phyloP scores from a whole-genome alignment of 2,797 vertebrate species.

The Manis crassicaudata region DNA sequence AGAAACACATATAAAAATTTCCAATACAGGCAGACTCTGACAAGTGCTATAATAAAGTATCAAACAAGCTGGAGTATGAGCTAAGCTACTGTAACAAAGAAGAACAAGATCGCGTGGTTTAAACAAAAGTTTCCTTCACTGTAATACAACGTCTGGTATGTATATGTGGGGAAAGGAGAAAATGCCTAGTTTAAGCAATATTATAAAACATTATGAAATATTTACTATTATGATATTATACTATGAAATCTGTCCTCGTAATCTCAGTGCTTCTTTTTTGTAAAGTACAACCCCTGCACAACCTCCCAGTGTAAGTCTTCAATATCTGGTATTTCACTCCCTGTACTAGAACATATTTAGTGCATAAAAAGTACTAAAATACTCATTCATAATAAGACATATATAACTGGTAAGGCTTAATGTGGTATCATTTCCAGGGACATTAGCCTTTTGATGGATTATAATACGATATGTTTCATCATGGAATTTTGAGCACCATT shows the following conservation, averaged over 20 bases:
- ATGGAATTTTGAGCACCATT: not conserved
- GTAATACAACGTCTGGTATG: not conserved
- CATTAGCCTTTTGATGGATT: not conserved
- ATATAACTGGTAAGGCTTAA: not conserved
- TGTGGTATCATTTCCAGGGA: not conserved
- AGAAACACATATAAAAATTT: not conserved
- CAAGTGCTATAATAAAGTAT: not conserved
- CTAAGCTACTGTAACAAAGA: not conserved
- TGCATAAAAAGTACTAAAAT: not conserved
- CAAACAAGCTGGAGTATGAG: not conserved
- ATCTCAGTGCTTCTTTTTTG: not conserved
- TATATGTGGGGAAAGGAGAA: not conserved
- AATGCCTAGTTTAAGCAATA: not conserved
- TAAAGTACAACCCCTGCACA: not conserved
- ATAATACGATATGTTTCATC: not conserved
- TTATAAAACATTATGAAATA: not conserved
- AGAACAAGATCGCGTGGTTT: not conserved
- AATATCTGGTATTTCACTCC: not conserved
- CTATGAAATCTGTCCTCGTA: not conserved
- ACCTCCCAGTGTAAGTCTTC: not conserved
- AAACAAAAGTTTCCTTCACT: not conserved
- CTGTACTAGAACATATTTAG: not conserved
- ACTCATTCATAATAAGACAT: not conserved
- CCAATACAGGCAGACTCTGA: not conserved
- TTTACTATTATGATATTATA: too few species aligned